Evolutionary conservation across 2,113 vertebrate species (phyloP), one percentile per base, ranked within the genome.

Genomic region (Formicarius rufipectus): DNA sequence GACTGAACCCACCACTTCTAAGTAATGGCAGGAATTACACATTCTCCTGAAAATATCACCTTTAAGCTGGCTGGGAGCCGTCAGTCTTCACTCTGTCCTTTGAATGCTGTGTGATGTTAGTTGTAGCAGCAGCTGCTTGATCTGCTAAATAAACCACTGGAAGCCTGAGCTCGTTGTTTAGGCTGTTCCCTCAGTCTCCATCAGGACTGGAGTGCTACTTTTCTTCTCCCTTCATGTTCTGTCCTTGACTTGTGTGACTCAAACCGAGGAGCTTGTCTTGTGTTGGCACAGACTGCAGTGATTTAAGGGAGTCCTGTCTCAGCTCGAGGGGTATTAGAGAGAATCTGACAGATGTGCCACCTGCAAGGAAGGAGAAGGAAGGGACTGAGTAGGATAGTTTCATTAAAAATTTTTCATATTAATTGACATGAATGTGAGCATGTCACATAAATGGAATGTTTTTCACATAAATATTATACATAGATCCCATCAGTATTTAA

Each of bases 1-100:
- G 93, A 90, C 93, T 80, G 93, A 97, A 91, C 81, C 75, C 72
- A 59, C 72, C 67, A 74, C 82, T 89, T 93, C 42, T 59, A 91
- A 95, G 33, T 77, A 91, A 90, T 66, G 82, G 84, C 75, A 90
- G 78, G 62, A 94, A 87, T 97, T 91, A 86, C 3, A 2, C 27
- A 5, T 94, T 91, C 78, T 83, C 27, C 67, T 86, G 81, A 76
- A 93, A 95, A 69, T 63, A 89, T 0, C 35, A 66, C 71, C 59
- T 80, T 89, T 50, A 56, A 55, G 42, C 74, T 87, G 42, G 3
- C 58, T 69, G 84, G 71, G 87, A 83, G 71, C 67, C 63, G 40
- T 40, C 82, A 44, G 4, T 94, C 78, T 87, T 55, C 52, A 0
- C 49, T 76, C 19, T n/a, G 2, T 25, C 58, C 31, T 64, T 66